These are phyloP conservation scores for Chrysogorgia sp. DNA, from an alignment of 92 coral and sea anemone genomes.

Conservation along the genomic window DNA sequence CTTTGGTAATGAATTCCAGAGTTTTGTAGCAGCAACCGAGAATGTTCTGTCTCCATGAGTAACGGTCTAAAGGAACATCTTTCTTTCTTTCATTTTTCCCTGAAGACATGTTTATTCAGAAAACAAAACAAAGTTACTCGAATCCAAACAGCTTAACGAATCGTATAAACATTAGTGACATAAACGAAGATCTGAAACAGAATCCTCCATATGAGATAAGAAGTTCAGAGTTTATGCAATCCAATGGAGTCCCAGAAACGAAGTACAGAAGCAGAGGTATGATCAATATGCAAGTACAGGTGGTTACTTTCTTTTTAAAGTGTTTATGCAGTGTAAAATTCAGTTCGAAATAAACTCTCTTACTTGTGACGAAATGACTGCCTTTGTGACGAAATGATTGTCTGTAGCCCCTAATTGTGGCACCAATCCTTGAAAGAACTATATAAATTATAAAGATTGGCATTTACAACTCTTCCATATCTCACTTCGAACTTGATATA, in stretches of 20 bases:
- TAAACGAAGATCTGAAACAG: constrained; percentile 85
- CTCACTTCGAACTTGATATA: no score
- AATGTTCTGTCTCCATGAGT: no score
- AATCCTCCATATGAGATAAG: constrained; percentile 84
- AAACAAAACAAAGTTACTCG: constrained; percentile 91
- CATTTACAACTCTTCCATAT: no score
- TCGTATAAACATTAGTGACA: constrained; percentile 83
- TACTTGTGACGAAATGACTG: no score
- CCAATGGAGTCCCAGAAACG: constrained; percentile 67
- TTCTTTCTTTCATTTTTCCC: not conserved
- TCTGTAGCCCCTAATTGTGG: no score
- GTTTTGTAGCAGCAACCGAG: no score
- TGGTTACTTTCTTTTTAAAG: not conserved
- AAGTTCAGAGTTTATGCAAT: constrained; percentile 75
- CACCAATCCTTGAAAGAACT: no score
- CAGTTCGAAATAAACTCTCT: no score
- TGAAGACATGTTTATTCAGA: constrained; percentile 91
- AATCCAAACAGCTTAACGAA: constrained; percentile 87
- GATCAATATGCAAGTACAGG: not conserved
- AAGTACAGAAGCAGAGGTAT: constrained; percentile 93
- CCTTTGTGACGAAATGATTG: no score
- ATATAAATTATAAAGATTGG: no score
- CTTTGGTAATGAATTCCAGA: no score
- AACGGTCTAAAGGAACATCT: not conserved
- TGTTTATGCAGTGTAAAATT: no score